Conservation (phyloP, 1,140 invertebrate species). For the Saccostrea glomerata region DNA sequence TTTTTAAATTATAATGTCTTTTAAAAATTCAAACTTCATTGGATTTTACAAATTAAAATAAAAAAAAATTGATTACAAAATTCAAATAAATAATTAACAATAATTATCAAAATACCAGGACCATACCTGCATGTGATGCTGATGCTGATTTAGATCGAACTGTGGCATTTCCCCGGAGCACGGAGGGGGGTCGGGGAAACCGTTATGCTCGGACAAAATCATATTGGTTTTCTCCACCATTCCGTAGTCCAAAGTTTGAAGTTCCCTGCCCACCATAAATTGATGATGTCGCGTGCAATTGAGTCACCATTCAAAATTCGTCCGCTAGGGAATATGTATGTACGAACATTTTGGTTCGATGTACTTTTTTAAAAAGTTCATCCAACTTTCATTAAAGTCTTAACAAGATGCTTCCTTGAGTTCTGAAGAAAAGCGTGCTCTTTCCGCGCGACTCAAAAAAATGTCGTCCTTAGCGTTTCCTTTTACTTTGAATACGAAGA, state of each 20-base stretch:
- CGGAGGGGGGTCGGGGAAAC: neutral
- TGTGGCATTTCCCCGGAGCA: conserved; percentile 19
- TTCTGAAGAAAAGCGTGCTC: neutral
- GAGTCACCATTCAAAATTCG: conserved; percentile 5
- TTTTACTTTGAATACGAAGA: conserved; percentile 30
- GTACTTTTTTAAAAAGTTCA: neutral
- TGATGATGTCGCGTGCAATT: conserved; percentile 7
- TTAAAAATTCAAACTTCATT: neutral
- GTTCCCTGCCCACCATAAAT: conserved; percentile 18
- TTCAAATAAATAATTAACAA: neutral
- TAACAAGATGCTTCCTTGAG: neutral
- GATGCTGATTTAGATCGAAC: neutral
- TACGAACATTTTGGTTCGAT: neutral
- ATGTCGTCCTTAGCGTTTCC: conserved; percentile 21
- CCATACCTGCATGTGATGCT: neutral
- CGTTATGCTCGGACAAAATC: conserved; percentile 10
- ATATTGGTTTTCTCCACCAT: conserved; percentile 35
- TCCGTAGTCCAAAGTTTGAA: conserved; percentile 25
- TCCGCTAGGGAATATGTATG: conserved; percentile 2
- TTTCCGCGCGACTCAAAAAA: neutral
- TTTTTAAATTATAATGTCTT: neutral
- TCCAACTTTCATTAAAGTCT: conserved; percentile 16
- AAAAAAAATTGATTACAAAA: neutral
- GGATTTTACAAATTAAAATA: neutral
- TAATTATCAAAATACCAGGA: neutral